These are phyloP conservation scores for Puffinus mauretanicus DNA, from an alignment of 2,113 vertebrate species.

Conservation along the genomic window DNA sequence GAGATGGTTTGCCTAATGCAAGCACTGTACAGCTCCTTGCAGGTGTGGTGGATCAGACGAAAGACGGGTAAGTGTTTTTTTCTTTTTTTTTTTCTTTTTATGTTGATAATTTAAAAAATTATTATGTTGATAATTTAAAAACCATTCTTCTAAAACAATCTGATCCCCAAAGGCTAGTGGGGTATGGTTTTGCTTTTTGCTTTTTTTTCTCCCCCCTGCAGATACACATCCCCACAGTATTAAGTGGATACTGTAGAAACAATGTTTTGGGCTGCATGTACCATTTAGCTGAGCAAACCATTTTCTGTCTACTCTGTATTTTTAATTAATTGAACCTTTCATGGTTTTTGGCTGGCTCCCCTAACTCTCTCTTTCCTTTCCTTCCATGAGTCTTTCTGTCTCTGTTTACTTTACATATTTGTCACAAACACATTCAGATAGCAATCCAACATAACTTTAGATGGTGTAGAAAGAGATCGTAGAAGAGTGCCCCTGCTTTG, in stretches of 20 bases:
- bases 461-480: neutral
- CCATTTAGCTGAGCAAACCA: neutral
- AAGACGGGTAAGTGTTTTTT: conserved; percentile 80
- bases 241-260: neutral
- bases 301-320: conserved; percentile 14
- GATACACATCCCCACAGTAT: neutral
- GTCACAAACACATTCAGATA: conserved; percentile 19
- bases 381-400: conserved; percentile 1
- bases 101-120: neutral
- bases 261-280: neutral
- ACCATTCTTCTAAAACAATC: neutral
- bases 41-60: conserved; percentile 87
- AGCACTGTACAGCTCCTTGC: conserved; percentile 81
- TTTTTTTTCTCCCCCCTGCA: too few species aligned
- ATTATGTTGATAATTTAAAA: neutral
- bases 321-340: conserved; percentile 29
- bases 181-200: neutral
- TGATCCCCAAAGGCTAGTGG: neutral
- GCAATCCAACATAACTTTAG: conserved; percentile 2
- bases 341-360: neutral
- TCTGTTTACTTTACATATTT: conserved; percentile 21
- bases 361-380: neutral
- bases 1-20: conserved; percentile 76
- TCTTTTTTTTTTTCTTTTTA: neutral
- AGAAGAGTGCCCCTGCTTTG: neutral